A percentile compares a stretch with the other conserved stretches of the same genome.
phyloP scores from a whole-genome alignment of 2,888 invertebrate genomes.

The Coelinius sp. region DNA sequence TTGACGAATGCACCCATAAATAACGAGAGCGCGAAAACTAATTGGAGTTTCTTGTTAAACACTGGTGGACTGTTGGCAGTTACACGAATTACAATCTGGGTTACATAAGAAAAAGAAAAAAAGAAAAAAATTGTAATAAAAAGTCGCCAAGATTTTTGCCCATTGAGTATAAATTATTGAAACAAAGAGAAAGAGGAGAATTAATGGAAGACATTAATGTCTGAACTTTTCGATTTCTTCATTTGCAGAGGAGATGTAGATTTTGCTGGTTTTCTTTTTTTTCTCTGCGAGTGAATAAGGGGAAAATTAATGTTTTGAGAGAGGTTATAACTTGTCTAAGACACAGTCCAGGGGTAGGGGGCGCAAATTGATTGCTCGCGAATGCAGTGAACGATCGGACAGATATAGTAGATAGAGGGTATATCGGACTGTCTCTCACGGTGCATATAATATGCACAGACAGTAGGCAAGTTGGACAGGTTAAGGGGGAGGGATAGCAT shows the following conservation, averaged over 20 bases:
- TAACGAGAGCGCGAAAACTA: constrained; percentile 59
- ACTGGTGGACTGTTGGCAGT: constrained; percentile 47
- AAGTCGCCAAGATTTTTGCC: neutral
- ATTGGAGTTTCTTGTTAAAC: constrained; percentile 61
- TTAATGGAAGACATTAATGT: neutral
- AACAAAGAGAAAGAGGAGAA: neutral
- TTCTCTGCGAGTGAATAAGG: neutral
- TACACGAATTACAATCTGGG: constrained; percentile 48
- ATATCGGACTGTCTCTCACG: constrained; percentile 37
- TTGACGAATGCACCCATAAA: constrained; percentile 62
- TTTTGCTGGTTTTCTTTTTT: neutral
- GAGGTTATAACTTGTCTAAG: constrained; percentile 22
- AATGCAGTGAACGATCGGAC: constrained; percentile 46
- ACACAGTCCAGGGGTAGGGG: constrained; percentile 23
- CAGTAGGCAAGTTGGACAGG: constrained; percentile 46
- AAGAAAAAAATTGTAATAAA: neutral
- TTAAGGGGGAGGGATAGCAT: constrained; percentile 44
- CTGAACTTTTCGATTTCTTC: neutral
- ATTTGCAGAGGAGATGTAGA: neutral
- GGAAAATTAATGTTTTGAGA: constrained; percentile 3
- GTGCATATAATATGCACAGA: constrained; percentile 39
- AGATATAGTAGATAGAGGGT: constrained; percentile 34
- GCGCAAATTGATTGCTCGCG: constrained; percentile 48
- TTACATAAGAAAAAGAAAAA: constrained; percentile 26
- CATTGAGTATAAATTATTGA: neutral